Base-by-base conservation (phyloP, 2,113 vertebrate genomes). In the Leuciscus idus region DNA sequence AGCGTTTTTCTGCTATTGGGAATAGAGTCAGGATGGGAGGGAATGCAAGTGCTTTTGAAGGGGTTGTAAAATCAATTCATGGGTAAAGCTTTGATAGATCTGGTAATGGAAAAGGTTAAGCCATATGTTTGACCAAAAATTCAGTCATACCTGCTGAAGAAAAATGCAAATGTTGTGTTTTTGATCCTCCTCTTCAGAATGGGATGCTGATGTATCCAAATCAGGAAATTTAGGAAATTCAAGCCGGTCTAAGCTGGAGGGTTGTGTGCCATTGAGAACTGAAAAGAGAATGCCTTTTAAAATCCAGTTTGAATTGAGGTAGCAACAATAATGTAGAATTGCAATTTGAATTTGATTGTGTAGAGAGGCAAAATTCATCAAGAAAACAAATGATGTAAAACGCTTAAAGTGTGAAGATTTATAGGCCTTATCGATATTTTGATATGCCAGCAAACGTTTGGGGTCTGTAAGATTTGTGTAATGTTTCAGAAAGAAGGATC, bases 1-100 rank as follows among this genome's bases (percentile, higher is more conserved):
- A 88, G 33, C 61, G 17, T 72, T 84, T 30, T 82, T 33, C 46
- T 82, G 48, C 26, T 82, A 8, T 55, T 62, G 6, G 26, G 46
- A 81, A 28, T 28, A 77, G 50, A 52, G 23, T 68, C 62, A 33
- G 43, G n/a, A 68, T 68, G 19, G 15, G 26, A 64, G 15, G 26
- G 62, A 68, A 33, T 21, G 39, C 6, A 10, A 15, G 13, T 26
- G 59, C 23, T 19, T 50, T 82, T 81, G n/a, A 52, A 77, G 48
- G 26, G 15, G n/a, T 77, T 50, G n/a, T 30, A 52, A 76, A 77
- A 15, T 77, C n/a, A 75, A 9, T 75, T 26, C 7, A 28, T 50
- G 23, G 39, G n/a, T 75, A 26, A 26, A 48, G 3, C 26, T 33
- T 55, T 55, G 15, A 55, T 77, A 17, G 48, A 11, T 52, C 7